These are phyloP conservation scores for Catalaphyllia jardinei DNA, from an alignment of 64 coral and sea anemone species.

Conservation along the genomic window DNA sequence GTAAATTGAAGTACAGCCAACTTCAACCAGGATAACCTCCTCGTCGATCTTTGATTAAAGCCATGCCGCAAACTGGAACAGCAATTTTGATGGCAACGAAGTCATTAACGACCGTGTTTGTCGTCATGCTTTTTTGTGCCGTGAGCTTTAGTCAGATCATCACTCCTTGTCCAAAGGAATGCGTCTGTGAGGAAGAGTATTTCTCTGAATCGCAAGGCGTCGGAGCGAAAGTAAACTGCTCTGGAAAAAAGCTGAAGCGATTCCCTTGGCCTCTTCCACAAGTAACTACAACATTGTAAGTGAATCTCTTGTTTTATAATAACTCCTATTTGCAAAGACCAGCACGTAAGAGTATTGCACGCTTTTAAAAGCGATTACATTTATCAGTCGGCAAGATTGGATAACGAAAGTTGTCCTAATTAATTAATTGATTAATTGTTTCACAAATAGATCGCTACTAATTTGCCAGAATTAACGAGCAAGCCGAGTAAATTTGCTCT, in stretches of 20 bases:
- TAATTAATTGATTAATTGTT: background rate
- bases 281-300: constrained; percentile 63
- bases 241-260: constrained; percentile 37
- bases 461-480: too few relatives aligned
- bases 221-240: constrained; percentile 57
- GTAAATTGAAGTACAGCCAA: background rate
- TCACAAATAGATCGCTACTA: background rate
- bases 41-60: background rate
- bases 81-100: background rate
- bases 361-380: background rate
- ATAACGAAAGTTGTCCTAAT: background rate
- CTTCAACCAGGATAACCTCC: background rate
- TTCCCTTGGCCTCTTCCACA: constrained; percentile 53
- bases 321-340: background rate
- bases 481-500: too few relatives aligned
- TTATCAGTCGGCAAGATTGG: background rate
- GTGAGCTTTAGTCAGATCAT: background rate
- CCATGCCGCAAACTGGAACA: background rate
- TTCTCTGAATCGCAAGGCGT: background rate
- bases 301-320: background rate
- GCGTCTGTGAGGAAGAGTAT: constrained; percentile 36
- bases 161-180: constrained; percentile 38
- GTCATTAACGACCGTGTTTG: background rate
- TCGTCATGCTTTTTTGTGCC: background rate
- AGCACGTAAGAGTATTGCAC: background rate